These are phyloP conservation scores for Zaprionus vittiger DNA, from an alignment of 1,140 invertebrate genomes.

Conservation along the genomic window DNA sequence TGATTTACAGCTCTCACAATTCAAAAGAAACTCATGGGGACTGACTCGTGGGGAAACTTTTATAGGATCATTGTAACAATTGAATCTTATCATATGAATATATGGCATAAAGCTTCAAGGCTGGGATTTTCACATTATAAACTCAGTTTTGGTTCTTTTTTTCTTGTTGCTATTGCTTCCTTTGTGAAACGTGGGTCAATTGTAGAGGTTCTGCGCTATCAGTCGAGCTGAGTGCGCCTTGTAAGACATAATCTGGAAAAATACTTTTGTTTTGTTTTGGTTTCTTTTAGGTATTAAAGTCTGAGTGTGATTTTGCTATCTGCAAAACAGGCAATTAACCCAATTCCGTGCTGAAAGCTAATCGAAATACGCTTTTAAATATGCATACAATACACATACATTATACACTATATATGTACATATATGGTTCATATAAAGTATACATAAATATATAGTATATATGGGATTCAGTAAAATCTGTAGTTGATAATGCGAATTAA, in stretches of 20 bases:
- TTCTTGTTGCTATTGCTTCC: neutral
- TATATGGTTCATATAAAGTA: too few species aligned
- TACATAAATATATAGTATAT: too few species aligned
- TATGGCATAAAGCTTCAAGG: neutral
- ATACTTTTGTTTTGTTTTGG: neutral
- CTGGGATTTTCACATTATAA: neutral
- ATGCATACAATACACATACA: neutral
- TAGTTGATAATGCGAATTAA: neutral
- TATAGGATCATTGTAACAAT: neutral
- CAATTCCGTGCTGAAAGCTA: slow-evolving; percentile 13
- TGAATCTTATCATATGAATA: neutral
- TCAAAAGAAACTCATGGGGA: neutral
- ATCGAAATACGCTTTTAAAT: neutral
- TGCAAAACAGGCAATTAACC: slow-evolving; percentile 29
- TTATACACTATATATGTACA: neutral
- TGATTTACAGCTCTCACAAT: neutral
- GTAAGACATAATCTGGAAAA: slow-evolving; percentile 3
- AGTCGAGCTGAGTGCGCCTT: neutral
- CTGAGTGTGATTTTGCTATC: slow-evolving; percentile 6
- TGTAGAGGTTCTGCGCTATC: slow-evolving; percentile 27
- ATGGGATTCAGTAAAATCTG: neutral
- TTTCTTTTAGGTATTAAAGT: neutral
- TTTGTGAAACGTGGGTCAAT: slow-evolving; percentile 43
- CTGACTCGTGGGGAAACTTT: slow-evolving; percentile 14
- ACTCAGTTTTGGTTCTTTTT: neutral